A percentile compares a stretch with the other conserved stretches of the same genome.
These are phyloP conservation scores for Tachuris rubrigastra DNA, from an alignment of 2,113 vertebrate genomes.

Conservation along the genomic window DNA sequence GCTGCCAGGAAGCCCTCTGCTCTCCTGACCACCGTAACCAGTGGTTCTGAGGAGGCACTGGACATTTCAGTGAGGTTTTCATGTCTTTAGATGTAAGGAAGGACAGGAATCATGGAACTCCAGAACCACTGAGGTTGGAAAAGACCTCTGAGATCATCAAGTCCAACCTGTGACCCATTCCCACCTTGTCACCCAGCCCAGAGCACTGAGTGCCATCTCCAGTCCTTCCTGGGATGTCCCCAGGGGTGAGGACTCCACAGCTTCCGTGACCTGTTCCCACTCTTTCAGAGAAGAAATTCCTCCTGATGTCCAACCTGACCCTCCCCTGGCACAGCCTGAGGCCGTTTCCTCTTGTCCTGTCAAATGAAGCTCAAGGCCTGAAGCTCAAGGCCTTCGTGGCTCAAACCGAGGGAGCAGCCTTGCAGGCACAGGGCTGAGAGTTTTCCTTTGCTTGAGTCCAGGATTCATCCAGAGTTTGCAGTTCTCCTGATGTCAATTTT, in stretches of 20 bases:
- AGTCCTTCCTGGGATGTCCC: not conserved
- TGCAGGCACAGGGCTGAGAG: not conserved
- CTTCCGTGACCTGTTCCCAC: not conserved
- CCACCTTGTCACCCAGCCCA: too few species aligned
- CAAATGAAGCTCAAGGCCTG: accelerated
- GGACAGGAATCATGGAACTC: not conserved
- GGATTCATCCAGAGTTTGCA: not conserved
- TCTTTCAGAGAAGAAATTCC: not conserved
- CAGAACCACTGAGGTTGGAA: not conserved
- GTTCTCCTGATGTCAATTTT: not conserved
- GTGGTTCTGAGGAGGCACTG: not conserved
- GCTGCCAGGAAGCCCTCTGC: not conserved
- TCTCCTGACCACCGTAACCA: not conserved
- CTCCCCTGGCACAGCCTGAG: not conserved
- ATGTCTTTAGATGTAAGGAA: not conserved
- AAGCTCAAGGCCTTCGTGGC: accelerated
- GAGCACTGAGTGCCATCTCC: not conserved
- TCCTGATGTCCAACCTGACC: not conserved
- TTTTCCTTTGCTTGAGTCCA: not conserved
- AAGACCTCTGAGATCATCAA: not conserved
- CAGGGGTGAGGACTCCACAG: not conserved
- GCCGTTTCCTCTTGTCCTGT: not conserved
- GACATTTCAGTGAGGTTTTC: not conserved
- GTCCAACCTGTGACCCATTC: not conserved
- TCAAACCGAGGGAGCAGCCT: not conserved